phyloP scores from a whole-genome alignment of 2,888 invertebrate species.

The Iselma pallidipennis region DNA sequence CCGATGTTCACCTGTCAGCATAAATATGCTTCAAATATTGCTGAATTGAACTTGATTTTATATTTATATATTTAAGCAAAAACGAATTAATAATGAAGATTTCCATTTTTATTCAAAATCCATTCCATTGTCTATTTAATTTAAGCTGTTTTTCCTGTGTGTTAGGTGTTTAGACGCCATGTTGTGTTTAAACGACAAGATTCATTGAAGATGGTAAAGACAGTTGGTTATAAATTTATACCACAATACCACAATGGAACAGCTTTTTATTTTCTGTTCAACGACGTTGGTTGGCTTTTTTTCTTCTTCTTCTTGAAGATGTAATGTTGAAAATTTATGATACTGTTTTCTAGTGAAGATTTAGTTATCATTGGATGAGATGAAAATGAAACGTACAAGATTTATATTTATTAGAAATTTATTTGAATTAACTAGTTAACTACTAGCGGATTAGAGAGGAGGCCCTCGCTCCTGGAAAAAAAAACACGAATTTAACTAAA shows the following conservation, averaged over 20 bases:
- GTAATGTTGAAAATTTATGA: background rate
- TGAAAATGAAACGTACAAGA: background rate
- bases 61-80: too few species aligned
- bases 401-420: background rate
- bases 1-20: slow-evolving; percentile 51
- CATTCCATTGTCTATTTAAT: background rate
- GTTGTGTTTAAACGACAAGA: background rate
- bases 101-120: too few species aligned
- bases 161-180: background rate
- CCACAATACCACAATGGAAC: background rate
- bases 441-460: background rate
- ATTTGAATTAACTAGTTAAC: background rate
- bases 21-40: slow-evolving; percentile 46
- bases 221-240: background rate
- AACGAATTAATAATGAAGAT: too few species aligned
- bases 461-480: too few species aligned
- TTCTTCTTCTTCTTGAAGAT: too few species aligned
- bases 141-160: background rate
- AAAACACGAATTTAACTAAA: too few species aligned
- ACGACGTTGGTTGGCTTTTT: too few species aligned
- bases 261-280: background rate
- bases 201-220: background rate
- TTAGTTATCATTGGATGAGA: background rate
- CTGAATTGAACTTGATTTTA: too few species aligned
- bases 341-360: background rate